Percentiles rank a stretch among this genome's conserved stretches.
Conservation (phyloP, 1,140 invertebrate genomes). For the Ostrea denselamellosa region DNA sequence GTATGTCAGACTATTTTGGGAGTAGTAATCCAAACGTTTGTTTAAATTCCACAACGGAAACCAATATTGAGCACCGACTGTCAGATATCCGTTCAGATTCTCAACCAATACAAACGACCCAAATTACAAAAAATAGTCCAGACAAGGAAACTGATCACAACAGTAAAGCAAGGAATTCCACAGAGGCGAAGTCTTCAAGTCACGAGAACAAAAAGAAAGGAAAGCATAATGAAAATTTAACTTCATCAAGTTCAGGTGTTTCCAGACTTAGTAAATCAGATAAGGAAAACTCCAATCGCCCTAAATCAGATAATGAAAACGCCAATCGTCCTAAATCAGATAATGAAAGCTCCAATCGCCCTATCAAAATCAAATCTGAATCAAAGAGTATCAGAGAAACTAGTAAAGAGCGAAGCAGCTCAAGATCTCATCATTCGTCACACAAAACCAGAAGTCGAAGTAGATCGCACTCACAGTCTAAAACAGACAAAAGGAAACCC, state of each 20-base stretch:
- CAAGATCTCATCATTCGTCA: neutral
- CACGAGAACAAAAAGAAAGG: neutral
- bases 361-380: neutral
- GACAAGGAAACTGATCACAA: neutral
- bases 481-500: neutral
- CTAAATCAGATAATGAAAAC: neutral
- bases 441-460: neutral
- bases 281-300: neutral
- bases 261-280: neutral
- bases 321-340: neutral
- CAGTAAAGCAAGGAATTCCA: neutral
- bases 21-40: constrained; percentile 15
- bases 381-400: neutral
- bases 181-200: neutral
- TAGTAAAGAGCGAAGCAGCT: neutral
- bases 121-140: neutral
- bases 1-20: constrained; percentile 8
- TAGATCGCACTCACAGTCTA: neutral
- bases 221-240: neutral
- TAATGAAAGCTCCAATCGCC: neutral
- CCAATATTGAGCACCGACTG: neutral
- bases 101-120: neutral
- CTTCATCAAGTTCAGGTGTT: neutral
- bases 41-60: neutral
- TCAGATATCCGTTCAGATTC: neutral